Conservation (phyloP, 1,140 invertebrate genomes). For the Bilobella aurantiaca region DNA sequence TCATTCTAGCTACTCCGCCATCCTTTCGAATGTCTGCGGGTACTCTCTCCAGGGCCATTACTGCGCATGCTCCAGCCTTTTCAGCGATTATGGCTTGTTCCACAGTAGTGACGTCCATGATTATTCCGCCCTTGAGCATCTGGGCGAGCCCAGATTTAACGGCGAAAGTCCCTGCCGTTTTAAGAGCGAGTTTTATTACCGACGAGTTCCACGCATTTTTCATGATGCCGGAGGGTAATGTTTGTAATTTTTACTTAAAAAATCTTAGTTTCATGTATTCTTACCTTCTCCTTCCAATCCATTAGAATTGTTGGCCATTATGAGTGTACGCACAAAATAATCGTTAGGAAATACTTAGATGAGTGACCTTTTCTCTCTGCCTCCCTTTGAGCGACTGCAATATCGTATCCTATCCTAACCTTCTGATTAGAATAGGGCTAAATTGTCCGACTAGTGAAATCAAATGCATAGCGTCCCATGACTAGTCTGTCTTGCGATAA, state of each 20-base stretch:
- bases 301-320: neutral
- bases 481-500: too few relatives aligned
- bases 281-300: neutral
- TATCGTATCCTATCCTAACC: too few relatives aligned
- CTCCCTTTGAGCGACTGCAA: too few relatives aligned
- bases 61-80: neutral
- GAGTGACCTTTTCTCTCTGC: too few relatives aligned
- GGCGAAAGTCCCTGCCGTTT: neutral
- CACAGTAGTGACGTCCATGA: conserved; percentile 1
- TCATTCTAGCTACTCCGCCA: conserved; percentile 6
- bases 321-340: neutral
- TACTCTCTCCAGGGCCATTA: conserved; percentile 4
- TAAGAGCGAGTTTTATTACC: too few relatives aligned
- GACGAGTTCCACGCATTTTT: too few relatives aligned
- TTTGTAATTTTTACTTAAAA: neutral
- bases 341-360: too few relatives aligned
- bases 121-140: conserved; percentile 7
- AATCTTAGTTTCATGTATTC: neutral
- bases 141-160: neutral
- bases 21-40: conserved; percentile 4
- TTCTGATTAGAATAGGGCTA: too few relatives aligned
- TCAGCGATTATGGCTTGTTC: conserved; percentile 4
- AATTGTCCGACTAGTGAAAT: too few relatives aligned
- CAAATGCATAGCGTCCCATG: too few relatives aligned
- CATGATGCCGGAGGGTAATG: too few relatives aligned